Base-by-base conservation (phyloP, 2,888 invertebrate species). In the Aphidius colemani region DNA sequence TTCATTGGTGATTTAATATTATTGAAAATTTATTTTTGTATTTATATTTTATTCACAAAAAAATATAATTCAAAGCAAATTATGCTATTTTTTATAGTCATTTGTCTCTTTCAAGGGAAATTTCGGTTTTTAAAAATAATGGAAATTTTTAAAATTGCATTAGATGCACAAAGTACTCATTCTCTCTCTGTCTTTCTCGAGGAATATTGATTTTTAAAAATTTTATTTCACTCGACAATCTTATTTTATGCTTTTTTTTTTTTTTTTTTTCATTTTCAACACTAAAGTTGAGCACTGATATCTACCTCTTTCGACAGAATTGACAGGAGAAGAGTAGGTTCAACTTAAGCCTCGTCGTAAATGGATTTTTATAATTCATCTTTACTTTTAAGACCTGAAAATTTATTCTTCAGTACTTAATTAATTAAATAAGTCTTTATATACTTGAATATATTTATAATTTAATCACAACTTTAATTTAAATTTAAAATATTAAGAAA, bases 341-440 rank as follows among this genome's bases (percentile, higher is more conserved):
- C 63, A 72, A 69, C 66, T 70, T 72, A 69, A 63, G 67, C 55
- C 67, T 51, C 59, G 63, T 72, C 69, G 70, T 71, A 71, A 70
- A 69, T 66, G 62, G 69, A 74, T 71, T 72, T 65, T 65, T 69
- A 67, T 69, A 71, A 73, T 71, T 50, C 67, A 40, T 45, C 50
- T 50, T 43, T 13, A 13, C 8, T 10, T 41, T 9, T 56, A 13
- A 56, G 65, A 64, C 63, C 64, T 67, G 72, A 73, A 74, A 30
- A 30, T 30, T 30, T 30, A 30, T 30, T 30, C 30, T 30, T 18
- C 13, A 18, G 13, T 18, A 30, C 30, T 30, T 30, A 5, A 5
- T 30, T 30, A 30, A 30, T 30, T 30, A 30, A 30, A 30, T 30
- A 30, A 30, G 30, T 30, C 30, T 30, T 30, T 30, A 30, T 30